Base-by-base conservation (phyloP, 2,797 vertebrate genomes). In the Tokudaia muenninki region DNA sequence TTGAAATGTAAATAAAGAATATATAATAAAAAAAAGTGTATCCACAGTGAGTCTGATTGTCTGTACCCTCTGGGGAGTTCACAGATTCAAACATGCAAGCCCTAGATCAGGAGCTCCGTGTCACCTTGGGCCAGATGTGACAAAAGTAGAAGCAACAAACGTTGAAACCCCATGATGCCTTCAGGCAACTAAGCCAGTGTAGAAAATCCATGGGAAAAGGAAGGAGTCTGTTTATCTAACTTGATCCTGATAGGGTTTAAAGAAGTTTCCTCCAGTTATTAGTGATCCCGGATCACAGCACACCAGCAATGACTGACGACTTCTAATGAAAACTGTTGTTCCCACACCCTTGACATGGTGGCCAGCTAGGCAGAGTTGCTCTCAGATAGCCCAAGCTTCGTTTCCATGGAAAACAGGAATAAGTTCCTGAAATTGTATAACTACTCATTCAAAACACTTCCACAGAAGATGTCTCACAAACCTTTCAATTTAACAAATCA, bases 401-500 rank as follows among this genome's bases (percentile, higher is more conserved):
- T 52, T 94, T 83, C 67, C 55, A 31, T 65, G 50, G 88, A 72
- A 92, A 79, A 44, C 72, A 55, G 9, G 24, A 95, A 17, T 11
- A 52, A 93, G 52, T 41, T 57, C 16, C 59, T 47, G 11, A 86
- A 83, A 75, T 16, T 6, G 47, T 52, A 37, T 81, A 41, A 61
- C 47, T 67, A 37, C 9, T 92, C 37, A 83, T 41, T 94, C 67
- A 75, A 90, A 91, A 81, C 13, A 63, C 16, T 41, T 31, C 24
- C 26, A 78, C 44, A 22, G 22, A 89, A 37, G 37, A 88, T 52
- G 26, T 10, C 80, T 67, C 2, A 55, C 74, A 93, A 94, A 90
- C 34, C 57, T 91, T 91, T 87, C 26, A 11, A 84, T 72, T 96
- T 82, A 90, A 77, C n/a, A 95, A 94, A 94, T 57, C 44, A 82